Percentiles rank a stretch among this genome's conserved stretches.
Conservation (phyloP, 2,113 vertebrate genomes). For the Donacobius atricapilla region DNA sequence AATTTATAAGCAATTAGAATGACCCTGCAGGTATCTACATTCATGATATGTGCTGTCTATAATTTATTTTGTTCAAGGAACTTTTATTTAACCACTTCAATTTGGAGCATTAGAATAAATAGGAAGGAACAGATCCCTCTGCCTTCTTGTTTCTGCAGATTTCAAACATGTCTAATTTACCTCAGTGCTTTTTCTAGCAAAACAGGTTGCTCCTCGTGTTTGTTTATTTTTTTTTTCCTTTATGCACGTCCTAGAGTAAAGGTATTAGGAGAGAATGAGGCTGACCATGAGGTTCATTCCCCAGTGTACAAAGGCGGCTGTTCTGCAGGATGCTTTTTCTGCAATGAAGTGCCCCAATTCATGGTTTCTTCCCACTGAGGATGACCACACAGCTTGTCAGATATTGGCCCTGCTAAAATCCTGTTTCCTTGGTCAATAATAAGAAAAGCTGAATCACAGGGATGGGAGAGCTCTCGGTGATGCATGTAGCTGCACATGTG, state of each 20-base stretch:
- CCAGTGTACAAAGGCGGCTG: background rate
- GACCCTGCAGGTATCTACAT: background rate
- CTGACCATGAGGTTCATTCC: background rate
- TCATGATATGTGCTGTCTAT: background rate
- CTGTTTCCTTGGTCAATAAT: background rate
- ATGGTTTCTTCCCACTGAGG: background rate
- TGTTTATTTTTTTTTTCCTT: background rate
- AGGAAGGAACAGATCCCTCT: background rate
- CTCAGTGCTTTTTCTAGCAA: background rate
- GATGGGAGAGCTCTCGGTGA: background rate
- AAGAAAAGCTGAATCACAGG: background rate
- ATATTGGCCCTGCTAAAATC: background rate
- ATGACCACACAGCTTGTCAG: background rate
- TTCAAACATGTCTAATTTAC: background rate
- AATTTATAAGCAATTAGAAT: background rate
- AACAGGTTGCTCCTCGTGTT: background rate
- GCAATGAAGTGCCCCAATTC: background rate
- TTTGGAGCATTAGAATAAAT: background rate
- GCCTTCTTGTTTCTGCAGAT: background rate
- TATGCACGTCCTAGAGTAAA: background rate
- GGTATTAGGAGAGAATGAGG: background rate
- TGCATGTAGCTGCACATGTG: fast-evolving
- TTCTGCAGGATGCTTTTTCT: background rate
- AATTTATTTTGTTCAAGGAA: background rate
- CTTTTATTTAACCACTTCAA: background rate